These are phyloP conservation scores for Argyrosomus japonicus DNA, from an alignment of 2,113 vertebrate genomes.

Conservation along the genomic window DNA sequence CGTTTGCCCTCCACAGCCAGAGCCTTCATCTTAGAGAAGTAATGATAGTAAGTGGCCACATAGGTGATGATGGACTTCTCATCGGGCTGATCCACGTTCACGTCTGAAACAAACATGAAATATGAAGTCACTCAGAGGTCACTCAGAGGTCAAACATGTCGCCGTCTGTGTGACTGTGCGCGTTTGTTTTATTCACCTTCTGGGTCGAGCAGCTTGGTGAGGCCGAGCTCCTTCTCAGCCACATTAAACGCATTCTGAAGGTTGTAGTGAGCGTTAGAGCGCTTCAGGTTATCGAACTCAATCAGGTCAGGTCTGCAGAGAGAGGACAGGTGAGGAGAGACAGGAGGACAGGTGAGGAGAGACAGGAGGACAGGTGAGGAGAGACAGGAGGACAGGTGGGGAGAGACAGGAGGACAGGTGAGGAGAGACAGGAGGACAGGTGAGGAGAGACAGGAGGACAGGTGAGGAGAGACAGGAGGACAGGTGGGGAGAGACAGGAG, in stretches of 20 bases:
- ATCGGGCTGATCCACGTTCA: conserved; percentile 95
- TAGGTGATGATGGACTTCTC: conserved; percentile 97
- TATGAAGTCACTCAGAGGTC: background rate
- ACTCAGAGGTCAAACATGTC: too few species aligned
- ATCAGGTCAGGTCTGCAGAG: conserved; percentile 89
- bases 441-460: too few species aligned
- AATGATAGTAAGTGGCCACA: conserved; percentile 95
- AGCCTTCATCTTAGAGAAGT: conserved; percentile 98
- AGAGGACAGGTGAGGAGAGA: background rate
- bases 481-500: too few species aligned
- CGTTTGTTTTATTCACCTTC: conserved; percentile 85
- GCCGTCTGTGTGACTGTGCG: conserved; percentile 12
- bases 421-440: too few species aligned
- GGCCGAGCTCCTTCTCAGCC: conserved; percentile 92
- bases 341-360: too few species aligned
- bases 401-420: too few species aligned
- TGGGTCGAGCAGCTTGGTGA: conserved; percentile 94
- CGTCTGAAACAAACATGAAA: conserved; percentile 81
- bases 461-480: too few species aligned
- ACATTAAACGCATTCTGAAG: conserved; percentile 94
- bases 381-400: too few species aligned
- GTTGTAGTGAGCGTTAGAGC: conserved; percentile 95
- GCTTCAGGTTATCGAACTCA: conserved; percentile 92
- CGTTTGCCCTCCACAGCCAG: conserved; percentile 94
- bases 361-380: too few species aligned